Conservation (phyloP, 2,888 invertebrate species). For the Bimastos eiseni region DNA sequence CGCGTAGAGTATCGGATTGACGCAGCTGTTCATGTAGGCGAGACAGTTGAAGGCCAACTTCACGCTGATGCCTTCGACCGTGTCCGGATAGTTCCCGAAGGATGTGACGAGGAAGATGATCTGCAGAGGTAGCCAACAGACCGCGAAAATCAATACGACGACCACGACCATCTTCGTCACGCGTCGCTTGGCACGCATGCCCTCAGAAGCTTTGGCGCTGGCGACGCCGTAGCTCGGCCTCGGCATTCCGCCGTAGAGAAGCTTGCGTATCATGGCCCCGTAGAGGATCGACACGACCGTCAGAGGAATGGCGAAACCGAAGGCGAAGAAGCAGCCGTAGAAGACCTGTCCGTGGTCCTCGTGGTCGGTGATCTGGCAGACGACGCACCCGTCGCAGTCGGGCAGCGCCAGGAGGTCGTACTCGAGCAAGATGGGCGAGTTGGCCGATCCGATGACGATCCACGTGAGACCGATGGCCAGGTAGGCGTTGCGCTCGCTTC, state of each 20-base stretch:
- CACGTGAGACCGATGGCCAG: conserved; percentile 31
- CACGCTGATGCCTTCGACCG: conserved; percentile 66
- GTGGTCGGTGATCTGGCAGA: conserved; percentile 33
- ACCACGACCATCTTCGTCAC: conserved; percentile 90
- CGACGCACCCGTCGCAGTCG: conserved; percentile 43
- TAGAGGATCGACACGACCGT: conserved; percentile 84
- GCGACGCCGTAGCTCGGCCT: conserved; percentile 54
- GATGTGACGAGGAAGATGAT: conserved; percentile 72
- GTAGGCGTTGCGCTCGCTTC: conserved; percentile 36
- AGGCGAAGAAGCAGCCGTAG: conserved; percentile 71
- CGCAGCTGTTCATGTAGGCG: conserved; percentile 91
- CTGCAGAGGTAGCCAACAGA: conserved; percentile 93
- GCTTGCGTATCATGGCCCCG: conserved; percentile 81
- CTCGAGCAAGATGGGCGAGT: conserved; percentile 28
- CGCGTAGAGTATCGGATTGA: conserved; percentile 91
- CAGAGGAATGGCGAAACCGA: conserved; percentile 85
- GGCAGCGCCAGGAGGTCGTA: conserved; percentile 16
- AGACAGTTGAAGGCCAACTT: conserved; percentile 60
- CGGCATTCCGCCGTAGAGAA: conserved; percentile 75
- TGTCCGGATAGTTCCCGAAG: conserved; percentile 69
- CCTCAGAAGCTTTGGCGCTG: conserved; percentile 73
- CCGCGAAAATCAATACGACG: conserved; percentile 86
- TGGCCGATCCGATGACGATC: conserved; percentile 32
- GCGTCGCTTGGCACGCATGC: conserved; percentile 73
- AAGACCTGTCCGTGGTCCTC: conserved; percentile 37